A percentile compares a stretch with the other conserved stretches of the same genome.
Evolutionary conservation across 2,113 vertebrate genomes (phyloP).

Genomic region (Microcebus ravelobensis): DNA sequence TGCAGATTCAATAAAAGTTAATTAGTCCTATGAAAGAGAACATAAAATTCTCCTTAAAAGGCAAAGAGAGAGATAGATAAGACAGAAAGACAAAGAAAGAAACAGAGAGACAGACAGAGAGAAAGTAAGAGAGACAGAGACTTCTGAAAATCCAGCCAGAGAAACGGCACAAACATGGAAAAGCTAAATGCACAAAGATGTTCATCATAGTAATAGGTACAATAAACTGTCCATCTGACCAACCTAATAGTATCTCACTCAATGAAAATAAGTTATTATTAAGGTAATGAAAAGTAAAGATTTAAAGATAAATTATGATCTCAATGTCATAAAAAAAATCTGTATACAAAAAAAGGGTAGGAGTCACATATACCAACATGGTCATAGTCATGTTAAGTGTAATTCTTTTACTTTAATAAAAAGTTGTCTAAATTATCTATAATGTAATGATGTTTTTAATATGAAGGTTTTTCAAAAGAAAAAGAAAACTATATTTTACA

Average conservation of each 20-base stretch:
- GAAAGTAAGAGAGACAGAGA: not conserved
- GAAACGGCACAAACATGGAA: not conserved
- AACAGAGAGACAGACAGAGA: not conserved
- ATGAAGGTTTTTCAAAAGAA: not conserved
- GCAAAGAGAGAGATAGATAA: not conserved
- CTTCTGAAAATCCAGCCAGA: conserved; percentile 7
- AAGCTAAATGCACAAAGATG: conserved; percentile 1
- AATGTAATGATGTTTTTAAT: not conserved
- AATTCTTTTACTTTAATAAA: not conserved
- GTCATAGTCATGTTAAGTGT: not conserved
- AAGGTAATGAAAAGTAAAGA: not conserved
- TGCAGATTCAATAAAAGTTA: not conserved
- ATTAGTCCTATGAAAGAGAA: not conserved
- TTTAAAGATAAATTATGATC: not conserved
- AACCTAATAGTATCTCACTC: not conserved
- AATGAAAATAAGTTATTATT: not conserved
- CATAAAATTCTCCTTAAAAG: not conserved
- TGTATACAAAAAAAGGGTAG: not conserved
- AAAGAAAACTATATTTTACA: not conserved
- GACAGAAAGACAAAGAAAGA: not conserved
- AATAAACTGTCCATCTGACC: not conserved
- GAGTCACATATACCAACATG: not conserved
- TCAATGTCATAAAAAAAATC: not conserved
- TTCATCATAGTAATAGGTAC: not conserved
- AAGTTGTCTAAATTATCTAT: not conserved